Evolutionary conservation across 2,888 invertebrate species (phyloP).

Genomic region (Laothoe populi): DNA sequence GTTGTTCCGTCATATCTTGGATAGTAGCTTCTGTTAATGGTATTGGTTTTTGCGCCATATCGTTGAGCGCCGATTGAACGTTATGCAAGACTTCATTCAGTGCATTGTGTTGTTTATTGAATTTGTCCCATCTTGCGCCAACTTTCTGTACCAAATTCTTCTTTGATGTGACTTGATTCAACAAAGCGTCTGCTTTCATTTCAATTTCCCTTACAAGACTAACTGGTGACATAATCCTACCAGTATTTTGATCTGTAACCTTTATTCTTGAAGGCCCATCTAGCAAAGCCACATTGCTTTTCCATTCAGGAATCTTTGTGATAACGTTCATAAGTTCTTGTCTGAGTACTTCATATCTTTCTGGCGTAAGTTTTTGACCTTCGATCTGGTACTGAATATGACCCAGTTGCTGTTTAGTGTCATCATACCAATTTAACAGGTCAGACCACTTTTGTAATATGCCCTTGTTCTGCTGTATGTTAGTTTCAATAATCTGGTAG

Average conservation of each 20-base stretch:
- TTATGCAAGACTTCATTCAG: conserved; percentile 87
- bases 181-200: conserved; percentile 87
- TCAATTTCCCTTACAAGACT: conserved; percentile 90
- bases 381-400: conserved; percentile 93
- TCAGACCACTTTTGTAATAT: conserved; percentile 93
- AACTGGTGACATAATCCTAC: conserved; percentile 89
- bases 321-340: conserved; percentile 89
- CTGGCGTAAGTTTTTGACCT: conserved; percentile 88
- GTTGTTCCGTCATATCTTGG: conserved; percentile 76
- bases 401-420: conserved; percentile 90
- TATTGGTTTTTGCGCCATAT: conserved; percentile 80
- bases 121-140: conserved; percentile 91
- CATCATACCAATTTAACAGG: conserved; percentile 91
- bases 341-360: conserved; percentile 88
- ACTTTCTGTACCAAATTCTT: conserved; percentile 89
- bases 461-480: conserved; percentile 89
- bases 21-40: conserved; percentile 77
- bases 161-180: conserved; percentile 87
- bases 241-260: conserved; percentile 88
- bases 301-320: conserved; percentile 88
- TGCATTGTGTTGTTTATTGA: conserved; percentile 89
- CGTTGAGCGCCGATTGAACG: conserved; percentile 83
- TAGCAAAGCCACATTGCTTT: conserved; percentile 87
- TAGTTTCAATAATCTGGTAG: conserved; percentile 90
- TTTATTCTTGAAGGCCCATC: conserved; percentile 88